phyloP scores from a whole-genome alignment of 1,140 invertebrate genomes.

The Caerostris darwini region DNA sequence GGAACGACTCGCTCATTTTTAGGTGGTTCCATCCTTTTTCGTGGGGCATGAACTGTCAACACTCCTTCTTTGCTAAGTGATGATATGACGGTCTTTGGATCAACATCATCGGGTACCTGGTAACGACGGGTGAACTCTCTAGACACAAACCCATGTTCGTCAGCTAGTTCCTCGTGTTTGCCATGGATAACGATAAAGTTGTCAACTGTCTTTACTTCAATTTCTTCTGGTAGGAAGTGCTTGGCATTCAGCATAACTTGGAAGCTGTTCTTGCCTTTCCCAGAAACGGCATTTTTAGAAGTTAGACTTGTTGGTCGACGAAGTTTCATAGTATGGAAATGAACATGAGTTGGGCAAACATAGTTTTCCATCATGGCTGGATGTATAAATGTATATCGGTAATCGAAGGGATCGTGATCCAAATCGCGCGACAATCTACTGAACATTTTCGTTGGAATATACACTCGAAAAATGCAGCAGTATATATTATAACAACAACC shows the following conservation, averaged over 20 bases:
- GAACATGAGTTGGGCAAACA: not conserved
- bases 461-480: not conserved
- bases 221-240: conserved; percentile 91
- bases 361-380: not conserved
- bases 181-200: conserved; percentile 90
- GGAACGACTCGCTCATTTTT: conserved; percentile 82
- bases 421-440: not conserved
- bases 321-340: not conserved
- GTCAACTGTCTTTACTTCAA: conserved; percentile 91
- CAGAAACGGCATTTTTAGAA: conserved; percentile 90
- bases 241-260: conserved; percentile 90
- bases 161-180: conserved; percentile 91
- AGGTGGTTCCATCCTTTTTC: conserved; percentile 77
- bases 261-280: conserved; percentile 85
- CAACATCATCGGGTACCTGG: conserved; percentile 85
- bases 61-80: conserved; percentile 88
- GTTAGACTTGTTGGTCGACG: not conserved
- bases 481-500: not conserved
- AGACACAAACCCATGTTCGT: conserved; percentile 87
- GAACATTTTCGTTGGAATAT: not conserved
- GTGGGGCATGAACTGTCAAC: conserved; percentile 85
- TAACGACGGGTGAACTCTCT: conserved; percentile 86
- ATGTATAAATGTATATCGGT: not conserved
- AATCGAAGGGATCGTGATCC: not conserved
- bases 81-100: conserved; percentile 85